Base-by-base conservation (phyloP, 2,888 invertebrate genomes). In the Drosophila parthenogenetica region DNA sequence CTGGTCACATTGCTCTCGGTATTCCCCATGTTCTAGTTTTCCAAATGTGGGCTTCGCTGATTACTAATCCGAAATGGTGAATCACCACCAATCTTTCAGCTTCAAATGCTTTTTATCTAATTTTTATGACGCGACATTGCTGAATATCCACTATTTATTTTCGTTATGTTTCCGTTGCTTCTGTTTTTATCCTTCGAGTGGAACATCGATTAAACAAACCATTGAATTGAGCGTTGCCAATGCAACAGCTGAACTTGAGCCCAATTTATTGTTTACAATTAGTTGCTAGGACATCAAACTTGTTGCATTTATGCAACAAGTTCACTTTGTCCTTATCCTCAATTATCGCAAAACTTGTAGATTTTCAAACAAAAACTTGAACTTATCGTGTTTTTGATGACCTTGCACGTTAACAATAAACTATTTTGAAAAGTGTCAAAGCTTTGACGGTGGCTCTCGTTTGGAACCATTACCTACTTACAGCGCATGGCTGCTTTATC, bases 1-100 rank as follows among this genome's bases (percentile, higher is more conserved):
- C 97, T 97, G 0, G 97, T 97, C 1, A 98, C 98, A 92, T 96
- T 96, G 87, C 96, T 96, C 89, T 96, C 96, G 2, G 96, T 96
- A 93, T 96, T 96, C 90, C 96, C 96, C 96, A 95, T 95, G 53
- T 32, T 64, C 43, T 22, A 29, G 8, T 29, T 29, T 5, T 25
- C 45, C 58, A 32, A 29, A 29, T 29, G 8, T 1, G 25, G 13
- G 13, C 32, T 50, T 37, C 40, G 32, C 14, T 35, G 17, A 10
- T 54, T 14, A n/a, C 16, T 32, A 17, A 49, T 39, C 25, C 39
- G 46, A 39, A 42, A 65, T 64, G 16, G n/a, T 25, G n/a, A 45
- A 19, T 43, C 58, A 58, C 45, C 39, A 32, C 7, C n/a, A 16
- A 8, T 49, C 16, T 14, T 5, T 29, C 19, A 35, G 29, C 25